A percentile compares a stretch with the other conserved stretches of the same genome.
Evolutionary conservation across 2,113 vertebrate species (phyloP).

Genomic region (Sakesphorus luctuosus): DNA sequence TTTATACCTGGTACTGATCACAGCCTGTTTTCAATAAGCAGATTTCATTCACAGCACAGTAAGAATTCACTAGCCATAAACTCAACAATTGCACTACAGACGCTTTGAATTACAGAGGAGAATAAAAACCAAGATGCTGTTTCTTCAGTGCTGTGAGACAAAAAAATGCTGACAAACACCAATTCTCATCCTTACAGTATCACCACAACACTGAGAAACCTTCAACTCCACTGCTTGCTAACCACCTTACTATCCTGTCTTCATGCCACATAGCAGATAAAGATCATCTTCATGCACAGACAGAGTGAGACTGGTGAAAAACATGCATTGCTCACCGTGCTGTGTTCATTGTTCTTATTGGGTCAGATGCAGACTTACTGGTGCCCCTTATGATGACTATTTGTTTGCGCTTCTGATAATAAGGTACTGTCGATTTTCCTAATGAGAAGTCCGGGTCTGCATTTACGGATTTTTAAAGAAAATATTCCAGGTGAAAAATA

Average conservation of each 20-base stretch:
- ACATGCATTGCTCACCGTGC: slow-evolving; percentile 49
- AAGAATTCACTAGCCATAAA: background rate
- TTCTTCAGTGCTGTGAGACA: background rate
- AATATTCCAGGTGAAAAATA: slow-evolving; percentile 6
- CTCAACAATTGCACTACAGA: background rate
- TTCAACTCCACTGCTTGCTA: background rate
- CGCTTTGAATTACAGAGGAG: background rate
- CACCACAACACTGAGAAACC: background rate
- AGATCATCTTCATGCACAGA: background rate
- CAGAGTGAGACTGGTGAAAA: slow-evolving; percentile 26
- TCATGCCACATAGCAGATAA: background rate
- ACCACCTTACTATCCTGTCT: background rate
- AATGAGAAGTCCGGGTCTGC: background rate
- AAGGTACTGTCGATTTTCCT: background rate
- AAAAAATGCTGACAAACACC: background rate
- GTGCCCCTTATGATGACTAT: slow-evolving; percentile 12
- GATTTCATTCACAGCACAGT: background rate
- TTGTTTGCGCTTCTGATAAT: background rate
- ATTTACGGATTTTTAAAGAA: background rate
- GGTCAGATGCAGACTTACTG: slow-evolving; percentile 45
- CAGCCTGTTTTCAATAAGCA: background rate
- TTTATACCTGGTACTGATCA: background rate
- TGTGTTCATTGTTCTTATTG: slow-evolving; percentile 51
- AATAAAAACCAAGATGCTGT: background rate
- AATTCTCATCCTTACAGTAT: background rate